A percentile compares a stretch with the other conserved stretches of the same genome.
These are phyloP conservation scores for Plecotus auritus DNA, from an alignment of 2,113 vertebrate genomes.

Conservation along the genomic window DNA sequence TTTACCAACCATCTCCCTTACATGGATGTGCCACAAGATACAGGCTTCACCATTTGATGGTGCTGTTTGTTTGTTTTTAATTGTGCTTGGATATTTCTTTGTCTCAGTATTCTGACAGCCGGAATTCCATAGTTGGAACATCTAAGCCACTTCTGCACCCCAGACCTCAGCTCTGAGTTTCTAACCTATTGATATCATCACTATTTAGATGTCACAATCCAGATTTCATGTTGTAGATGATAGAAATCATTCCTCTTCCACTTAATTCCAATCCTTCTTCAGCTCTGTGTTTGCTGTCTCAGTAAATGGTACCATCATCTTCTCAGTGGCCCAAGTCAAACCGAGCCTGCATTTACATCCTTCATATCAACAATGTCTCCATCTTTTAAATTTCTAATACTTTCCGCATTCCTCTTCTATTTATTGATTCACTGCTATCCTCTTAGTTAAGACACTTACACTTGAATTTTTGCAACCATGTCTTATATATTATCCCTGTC, in stretches of 20 bases:
- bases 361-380: background rate
- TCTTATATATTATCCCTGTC: background rate
- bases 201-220: rapidly evolving
- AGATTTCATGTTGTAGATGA: background rate
- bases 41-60: background rate
- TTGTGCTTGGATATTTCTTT: background rate
- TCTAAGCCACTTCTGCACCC: background rate
- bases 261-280: background rate
- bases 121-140: background rate
- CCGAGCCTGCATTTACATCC: background rate
- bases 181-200: background rate
- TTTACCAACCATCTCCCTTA: background rate
- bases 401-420: background rate
- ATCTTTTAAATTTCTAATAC: background rate
- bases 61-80: background rate
- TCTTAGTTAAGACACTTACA: background rate
- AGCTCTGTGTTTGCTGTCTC: background rate
- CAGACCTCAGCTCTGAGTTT: background rate
- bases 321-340: too few species aligned
- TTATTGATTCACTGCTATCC: background rate
- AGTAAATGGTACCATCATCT: background rate
- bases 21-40: background rate
- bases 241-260: background rate
- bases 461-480: background rate
- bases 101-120: background rate